These are phyloP conservation scores for Lordiphosa andalusiaca DNA, from an alignment of 2,888 invertebrate genomes.

Conservation along the genomic window DNA sequence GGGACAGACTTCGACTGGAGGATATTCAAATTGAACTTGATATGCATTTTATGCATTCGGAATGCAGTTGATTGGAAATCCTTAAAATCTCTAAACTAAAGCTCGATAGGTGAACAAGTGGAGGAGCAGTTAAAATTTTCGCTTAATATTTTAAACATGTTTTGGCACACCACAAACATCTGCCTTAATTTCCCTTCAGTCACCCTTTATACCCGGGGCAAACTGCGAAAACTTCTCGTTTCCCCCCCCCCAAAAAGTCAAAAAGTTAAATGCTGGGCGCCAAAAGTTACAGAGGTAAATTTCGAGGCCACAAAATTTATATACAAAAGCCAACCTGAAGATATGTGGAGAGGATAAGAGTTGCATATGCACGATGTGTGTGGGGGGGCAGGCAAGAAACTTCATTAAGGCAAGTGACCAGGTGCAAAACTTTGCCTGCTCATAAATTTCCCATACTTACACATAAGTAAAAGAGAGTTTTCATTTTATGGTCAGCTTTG, in stretches of 20 bases:
- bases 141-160: no score
- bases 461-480: conserved; percentile 50
- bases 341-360: neutral
- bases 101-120: neutral
- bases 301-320: conserved; percentile 7
- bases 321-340: neutral
- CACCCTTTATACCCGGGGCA: conserved; percentile 3
- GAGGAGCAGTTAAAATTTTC: no score
- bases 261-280: conserved; percentile 45
- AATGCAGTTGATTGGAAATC: neutral
- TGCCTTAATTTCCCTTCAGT: conserved; percentile 1
- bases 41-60: conserved; percentile 42
- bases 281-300: conserved; percentile 33
- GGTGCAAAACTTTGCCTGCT: conserved; percentile 42
- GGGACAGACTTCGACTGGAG: conserved; percentile 53
- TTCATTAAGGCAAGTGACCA: conserved; percentile 60
- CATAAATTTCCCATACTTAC: conserved; percentile 46
- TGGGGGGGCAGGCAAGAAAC: conserved; percentile 27
- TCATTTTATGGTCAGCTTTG: conserved; percentile 59
- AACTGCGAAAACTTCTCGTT: conserved; percentile 1
- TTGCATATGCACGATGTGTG: conserved; percentile 7
- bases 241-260: conserved; percentile 14
- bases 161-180: conserved; percentile 6
- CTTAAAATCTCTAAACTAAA: neutral
- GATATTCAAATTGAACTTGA: conserved; percentile 60